Conservation (phyloP, 2,113 vertebrate genomes). For the Larimichthys crocea region DNA sequence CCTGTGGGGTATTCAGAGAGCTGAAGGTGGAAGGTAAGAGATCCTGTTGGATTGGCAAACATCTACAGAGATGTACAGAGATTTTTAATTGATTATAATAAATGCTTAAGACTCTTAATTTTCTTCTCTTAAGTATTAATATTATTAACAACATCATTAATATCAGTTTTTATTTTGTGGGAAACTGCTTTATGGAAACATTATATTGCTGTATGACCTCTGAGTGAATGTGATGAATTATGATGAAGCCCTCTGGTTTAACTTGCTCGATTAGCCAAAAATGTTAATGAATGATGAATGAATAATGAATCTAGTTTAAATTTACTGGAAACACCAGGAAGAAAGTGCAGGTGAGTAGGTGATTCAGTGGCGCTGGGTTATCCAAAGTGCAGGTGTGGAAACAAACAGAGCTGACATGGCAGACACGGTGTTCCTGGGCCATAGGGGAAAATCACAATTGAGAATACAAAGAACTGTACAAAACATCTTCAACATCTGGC, state of each 20-base stretch:
- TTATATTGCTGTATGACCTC: background rate
- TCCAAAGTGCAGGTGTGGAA: too few species aligned
- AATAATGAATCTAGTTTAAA: too few species aligned
- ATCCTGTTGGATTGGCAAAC: background rate
- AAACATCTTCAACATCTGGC: too few species aligned
- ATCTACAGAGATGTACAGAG: background rate
- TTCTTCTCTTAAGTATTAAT: too few species aligned
- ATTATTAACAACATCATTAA: background rate
- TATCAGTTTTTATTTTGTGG: background rate
- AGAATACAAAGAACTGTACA: too few species aligned
- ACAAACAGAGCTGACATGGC: too few species aligned
- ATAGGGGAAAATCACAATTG: too few species aligned
- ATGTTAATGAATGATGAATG: background rate
- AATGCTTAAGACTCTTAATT: background rate
- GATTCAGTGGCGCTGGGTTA: too few species aligned
- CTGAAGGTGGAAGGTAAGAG: constrained; percentile 86
- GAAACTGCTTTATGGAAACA: background rate
- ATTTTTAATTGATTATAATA: too few species aligned
- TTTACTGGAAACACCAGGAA: too few species aligned
- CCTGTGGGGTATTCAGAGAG: constrained; percentile 93
- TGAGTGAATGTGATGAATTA: background rate
- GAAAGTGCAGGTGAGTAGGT: too few species aligned
- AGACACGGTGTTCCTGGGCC: too few species aligned
- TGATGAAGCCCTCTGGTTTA: background rate
- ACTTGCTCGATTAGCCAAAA: background rate